Evolutionary conservation across 2,797 vertebrate genomes (phyloP), one percentile per base, ranked within the genome.

Genomic region (Sebastes diploproa): DNA sequence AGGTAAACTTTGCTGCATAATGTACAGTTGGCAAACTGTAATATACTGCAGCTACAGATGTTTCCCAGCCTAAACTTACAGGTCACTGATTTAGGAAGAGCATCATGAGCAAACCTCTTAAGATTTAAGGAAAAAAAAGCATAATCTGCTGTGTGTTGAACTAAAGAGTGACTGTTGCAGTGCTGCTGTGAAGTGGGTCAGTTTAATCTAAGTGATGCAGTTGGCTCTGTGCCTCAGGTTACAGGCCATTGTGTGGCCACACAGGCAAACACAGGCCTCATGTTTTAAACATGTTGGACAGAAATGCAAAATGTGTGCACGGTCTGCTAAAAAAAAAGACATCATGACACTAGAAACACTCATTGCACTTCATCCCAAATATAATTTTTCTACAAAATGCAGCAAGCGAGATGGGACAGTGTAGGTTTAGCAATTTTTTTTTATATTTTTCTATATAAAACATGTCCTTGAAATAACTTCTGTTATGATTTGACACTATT

Each of bases 151-250:
- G 4, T 52, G 30, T 69, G n/a, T 22, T 46, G 10, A 5, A 62
- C 4, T 61, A 56, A 69, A 34, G 34, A 32, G 16, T 25, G 18
- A 30, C 7, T 2, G 7, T 50, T 55, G 4, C 18, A 23, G 9
- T 22, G 55, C 12, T 80, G 54, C 59, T 73, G 77, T 82, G 36
- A 71, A 63, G 16, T 52, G 46, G 13, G 5, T 62, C 69, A 42
- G 74, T 77, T 87, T 83, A 75, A 80, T 81, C 46, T 64, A 58
- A 84, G 72, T 75, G 81, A 75, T 83, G 83, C 67, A 22, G 56
- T 64, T 84, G 80, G 46, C 75, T 69, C n/a, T 1, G 2, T 80
- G 86, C 80, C 71, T 93, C 90, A 72, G 88, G 92, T 94, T 93
- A 85, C 90, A 86, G 25, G 16, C 22, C 86, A 71, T 90, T 90